phyloP scores from a whole-genome alignment of 2,113 vertebrate species.

The Crocuta crocuta region DNA sequence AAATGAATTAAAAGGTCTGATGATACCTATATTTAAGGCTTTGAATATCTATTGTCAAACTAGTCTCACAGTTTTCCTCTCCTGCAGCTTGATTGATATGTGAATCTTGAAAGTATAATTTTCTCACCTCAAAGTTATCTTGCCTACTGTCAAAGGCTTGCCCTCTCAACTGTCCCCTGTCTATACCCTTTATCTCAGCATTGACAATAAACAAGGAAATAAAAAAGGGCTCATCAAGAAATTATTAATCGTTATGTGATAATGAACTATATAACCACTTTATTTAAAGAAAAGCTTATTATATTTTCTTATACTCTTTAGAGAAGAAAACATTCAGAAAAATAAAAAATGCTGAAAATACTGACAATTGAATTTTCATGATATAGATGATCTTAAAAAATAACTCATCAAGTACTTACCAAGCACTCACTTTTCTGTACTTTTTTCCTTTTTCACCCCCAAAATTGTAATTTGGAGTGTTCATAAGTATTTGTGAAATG shows the following conservation, averaged over 20 bases:
- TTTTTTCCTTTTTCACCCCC: background rate
- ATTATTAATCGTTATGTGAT: background rate
- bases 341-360: background rate
- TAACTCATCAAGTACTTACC: background rate
- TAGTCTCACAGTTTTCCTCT: background rate
- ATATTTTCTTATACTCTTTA: background rate
- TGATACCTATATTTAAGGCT: background rate
- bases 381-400: background rate
- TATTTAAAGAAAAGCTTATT: slow-evolving; percentile 16
- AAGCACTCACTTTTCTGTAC: background rate
- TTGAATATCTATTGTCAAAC: background rate
- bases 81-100: background rate
- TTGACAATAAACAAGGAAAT: background rate
- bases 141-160: background rate
- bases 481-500: background rate
- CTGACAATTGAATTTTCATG: background rate
- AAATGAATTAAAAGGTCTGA: background rate
- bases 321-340: background rate
- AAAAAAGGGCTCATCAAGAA: background rate
- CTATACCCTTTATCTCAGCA: background rate
- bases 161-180: background rate
- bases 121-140: background rate
- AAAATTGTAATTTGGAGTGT: background rate
- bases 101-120: background rate
- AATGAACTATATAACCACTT: background rate